Evolutionary conservation across 2,113 vertebrate genomes (phyloP).

Genomic region (Taxidea taxus): DNA sequence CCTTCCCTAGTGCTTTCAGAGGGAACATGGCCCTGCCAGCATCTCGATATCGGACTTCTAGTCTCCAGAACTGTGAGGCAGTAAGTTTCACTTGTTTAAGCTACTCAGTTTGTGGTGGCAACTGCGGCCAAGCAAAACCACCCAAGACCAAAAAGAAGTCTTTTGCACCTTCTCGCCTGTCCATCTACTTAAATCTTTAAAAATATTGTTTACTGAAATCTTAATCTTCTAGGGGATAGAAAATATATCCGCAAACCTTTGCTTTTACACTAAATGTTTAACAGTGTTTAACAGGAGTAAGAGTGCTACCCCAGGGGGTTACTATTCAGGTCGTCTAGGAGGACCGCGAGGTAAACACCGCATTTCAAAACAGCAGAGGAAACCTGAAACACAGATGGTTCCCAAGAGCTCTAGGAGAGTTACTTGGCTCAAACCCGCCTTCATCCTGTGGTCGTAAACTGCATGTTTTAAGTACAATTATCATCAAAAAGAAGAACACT

Average conservation of each 20-base stretch:
- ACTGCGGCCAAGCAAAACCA: not conserved
- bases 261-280: not conserved
- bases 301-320: not conserved
- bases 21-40: not conserved
- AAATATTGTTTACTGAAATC: slow-evolving; percentile 13
- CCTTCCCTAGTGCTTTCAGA: not conserved
- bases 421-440: not conserved
- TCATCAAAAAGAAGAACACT: slow-evolving; percentile 56
- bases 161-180: not conserved
- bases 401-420: not conserved
- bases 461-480: not conserved
- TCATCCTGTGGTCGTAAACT: not conserved
- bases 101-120: not conserved
- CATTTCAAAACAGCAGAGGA: not conserved
- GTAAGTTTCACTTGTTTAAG: not conserved
- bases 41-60: not conserved
- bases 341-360: not conserved
- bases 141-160: not conserved
- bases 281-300: not conserved
- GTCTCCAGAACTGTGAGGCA: not conserved
- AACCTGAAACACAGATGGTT: not conserved
- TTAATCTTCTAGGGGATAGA: not conserved
- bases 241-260: not conserved
- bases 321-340: not conserved
- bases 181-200: not conserved